Evolutionary conservation across 2,888 invertebrate genomes (phyloP).

Genomic region (Nephrotoma guestfalica): DNA sequence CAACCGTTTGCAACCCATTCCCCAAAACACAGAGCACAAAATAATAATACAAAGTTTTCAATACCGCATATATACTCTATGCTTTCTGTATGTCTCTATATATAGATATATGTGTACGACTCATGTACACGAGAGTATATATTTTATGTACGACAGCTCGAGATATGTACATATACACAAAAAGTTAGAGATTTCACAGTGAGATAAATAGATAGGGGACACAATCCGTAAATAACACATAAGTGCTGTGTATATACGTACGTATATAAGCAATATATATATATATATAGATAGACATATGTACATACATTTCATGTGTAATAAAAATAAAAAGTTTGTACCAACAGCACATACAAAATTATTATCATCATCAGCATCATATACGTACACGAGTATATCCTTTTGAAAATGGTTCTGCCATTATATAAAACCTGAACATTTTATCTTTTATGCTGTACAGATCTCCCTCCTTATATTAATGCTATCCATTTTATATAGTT

Average conservation of each 20-base stretch:
- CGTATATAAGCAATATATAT: background rate
- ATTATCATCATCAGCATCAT: background rate
- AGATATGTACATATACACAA: background rate
- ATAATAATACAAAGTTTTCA: background rate
- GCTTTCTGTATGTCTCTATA: background rate
- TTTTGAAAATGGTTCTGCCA: background rate
- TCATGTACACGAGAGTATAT: background rate
- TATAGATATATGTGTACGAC: background rate
- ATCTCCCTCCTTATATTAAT: background rate
- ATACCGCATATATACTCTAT: background rate
- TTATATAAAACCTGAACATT: background rate
- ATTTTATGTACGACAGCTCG: background rate
- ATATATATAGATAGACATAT: background rate
- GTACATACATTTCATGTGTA: background rate
- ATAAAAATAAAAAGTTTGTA: background rate
- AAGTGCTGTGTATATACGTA: background rate
- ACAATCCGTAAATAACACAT: background rate
- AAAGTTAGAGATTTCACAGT: background rate
- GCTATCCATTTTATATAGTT: background rate
- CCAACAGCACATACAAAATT: background rate
- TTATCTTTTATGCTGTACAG: background rate
- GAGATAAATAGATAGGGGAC: conserved; percentile 1
- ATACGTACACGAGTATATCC: background rate
- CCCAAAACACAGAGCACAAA: background rate
- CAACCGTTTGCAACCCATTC: conserved; percentile 1